A percentile compares a stretch with the other conserved stretches of the same genome.
These are phyloP conservation scores for Dolichoris vasculosae DNA, from an alignment of 1,140 invertebrate genomes.

Conservation along the genomic window DNA sequence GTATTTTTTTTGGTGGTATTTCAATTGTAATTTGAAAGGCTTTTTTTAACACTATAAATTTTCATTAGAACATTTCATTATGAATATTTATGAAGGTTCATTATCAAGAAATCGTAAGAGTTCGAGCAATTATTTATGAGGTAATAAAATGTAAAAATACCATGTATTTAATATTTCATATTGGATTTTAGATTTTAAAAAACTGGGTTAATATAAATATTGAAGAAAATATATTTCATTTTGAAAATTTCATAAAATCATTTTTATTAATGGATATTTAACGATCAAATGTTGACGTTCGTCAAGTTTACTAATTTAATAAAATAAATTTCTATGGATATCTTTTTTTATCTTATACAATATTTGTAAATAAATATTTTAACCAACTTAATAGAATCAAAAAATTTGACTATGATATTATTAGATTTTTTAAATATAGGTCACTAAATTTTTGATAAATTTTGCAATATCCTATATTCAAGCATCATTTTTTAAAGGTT, in stretches of 20 bases:
- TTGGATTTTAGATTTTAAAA: conserved; percentile 6
- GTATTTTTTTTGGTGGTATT: neutral
- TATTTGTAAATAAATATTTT: no score
- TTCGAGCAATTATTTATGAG: conserved; percentile 5
- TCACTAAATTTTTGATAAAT: neutral
- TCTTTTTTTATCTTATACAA: no score
- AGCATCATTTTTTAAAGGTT: neutral
- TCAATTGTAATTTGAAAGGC: neutral
- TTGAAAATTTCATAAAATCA: neutral
- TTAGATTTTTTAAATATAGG: no score
- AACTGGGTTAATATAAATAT: neutral
- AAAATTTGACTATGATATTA: no score
- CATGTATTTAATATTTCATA: conserved; percentile 2
- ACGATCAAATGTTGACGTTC: no score
- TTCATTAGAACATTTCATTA: neutral
- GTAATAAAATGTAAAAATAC: conserved; percentile 2
- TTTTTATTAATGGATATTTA: neutral
- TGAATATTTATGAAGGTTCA: neutral
- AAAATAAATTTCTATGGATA: no score
- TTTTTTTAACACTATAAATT: neutral
- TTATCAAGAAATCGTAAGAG: neutral
- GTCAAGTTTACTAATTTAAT: no score
- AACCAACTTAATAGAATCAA: no score
- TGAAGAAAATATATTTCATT: neutral
- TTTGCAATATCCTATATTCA: neutral